These are phyloP conservation scores for Illadopsis cleaveri DNA, from an alignment of 2,113 vertebrate species.

Conservation along the genomic window DNA sequence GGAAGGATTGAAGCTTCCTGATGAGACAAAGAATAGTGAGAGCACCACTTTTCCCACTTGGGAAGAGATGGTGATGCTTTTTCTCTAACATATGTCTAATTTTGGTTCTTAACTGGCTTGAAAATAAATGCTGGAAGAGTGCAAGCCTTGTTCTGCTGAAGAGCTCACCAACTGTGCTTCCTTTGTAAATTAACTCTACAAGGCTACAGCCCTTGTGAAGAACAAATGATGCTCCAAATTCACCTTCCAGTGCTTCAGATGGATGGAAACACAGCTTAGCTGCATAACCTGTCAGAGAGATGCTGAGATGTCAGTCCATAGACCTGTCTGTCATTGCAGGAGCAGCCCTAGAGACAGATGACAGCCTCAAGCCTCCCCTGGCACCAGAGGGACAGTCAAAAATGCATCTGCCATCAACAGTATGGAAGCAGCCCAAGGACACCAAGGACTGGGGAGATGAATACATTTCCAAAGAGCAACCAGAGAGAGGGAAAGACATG, in stretches of 20 bases:
- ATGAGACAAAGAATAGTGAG: not conserved
- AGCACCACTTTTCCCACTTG: not conserved
- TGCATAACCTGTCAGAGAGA: not conserved
- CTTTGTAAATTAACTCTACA: not conserved
- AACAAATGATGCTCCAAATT: not conserved
- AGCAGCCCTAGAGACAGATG: slow-evolving; percentile 56
- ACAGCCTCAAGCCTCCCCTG: slow-evolving; percentile 72
- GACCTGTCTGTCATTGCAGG: slow-evolving; percentile 29
- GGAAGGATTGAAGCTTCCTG: not conserved
- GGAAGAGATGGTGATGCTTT: not conserved
- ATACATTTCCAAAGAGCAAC: slow-evolving; percentile 78
- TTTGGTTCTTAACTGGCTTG: not conserved
- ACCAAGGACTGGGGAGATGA: slow-evolving; percentile 82
- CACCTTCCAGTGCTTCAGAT: not conserved
- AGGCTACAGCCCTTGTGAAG: not conserved
- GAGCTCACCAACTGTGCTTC: not conserved
- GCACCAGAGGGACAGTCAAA: slow-evolving; percentile 69
- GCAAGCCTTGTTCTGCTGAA: not conserved
- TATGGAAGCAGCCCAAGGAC: slow-evolving; percentile 83
- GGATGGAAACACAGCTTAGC: not conserved
- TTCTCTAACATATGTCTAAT: not conserved
- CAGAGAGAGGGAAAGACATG: slow-evolving; percentile 73
- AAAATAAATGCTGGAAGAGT: not conserved
- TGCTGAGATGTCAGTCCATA: not conserved
- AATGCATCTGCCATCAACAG: slow-evolving; percentile 68